Evolutionary conservation across 1,140 invertebrate genomes (phyloP), one percentile per base, ranked within the genome.

Genomic region (Gonioctena quinquepunctata): DNA sequence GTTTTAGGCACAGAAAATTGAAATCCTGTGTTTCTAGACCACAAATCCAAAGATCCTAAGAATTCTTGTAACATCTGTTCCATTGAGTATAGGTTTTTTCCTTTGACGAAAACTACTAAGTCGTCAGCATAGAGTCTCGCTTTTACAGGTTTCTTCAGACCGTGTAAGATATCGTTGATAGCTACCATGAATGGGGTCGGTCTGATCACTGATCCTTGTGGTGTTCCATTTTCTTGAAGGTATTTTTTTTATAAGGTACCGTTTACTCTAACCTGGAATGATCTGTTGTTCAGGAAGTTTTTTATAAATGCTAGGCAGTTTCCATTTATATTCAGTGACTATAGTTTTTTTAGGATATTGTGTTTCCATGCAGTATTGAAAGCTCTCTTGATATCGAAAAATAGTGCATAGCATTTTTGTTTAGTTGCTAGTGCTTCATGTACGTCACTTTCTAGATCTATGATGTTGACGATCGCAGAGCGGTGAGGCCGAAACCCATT

Each of bases 81-180:
- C 48, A 21, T n/a, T 18, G 21, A 22, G 54, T 49, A 50, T 57
- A 54, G 50, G 50, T 22, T 54, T 22, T 22, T 54, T 13, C 50
- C 16, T 22, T 54, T 54, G 11, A 16, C 16, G 5, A 48, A 19
- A 7, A 56, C 26, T 7, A 64, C n/a, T 8, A 72, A 25, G 26
- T 72, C 59, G 26, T 72, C 66, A 22, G 48, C 66, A 69, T 63
- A 65, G n/a, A 72, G 50, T n/a, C n/a, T n/a, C n/a, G n/a, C n/a
- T n/a, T n/a, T n/a, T n/a, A n/a, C n/a, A n/a, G n/a, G n/a, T n/a
- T n/a, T n/a, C n/a, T n/a, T n/a, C n/a, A n/a, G n/a, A n/a, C n/a
- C n/a, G n/a, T n/a, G n/a, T n/a, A n/a, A n/a, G n/a, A n/a, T n/a
- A n/a, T n/a, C n/a, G n/a, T n/a, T n/a, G n/a, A n/a, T n/a, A n/a